Conservation (phyloP, 2,797 vertebrate species). For the Sylvilagus floridanus region DNA sequence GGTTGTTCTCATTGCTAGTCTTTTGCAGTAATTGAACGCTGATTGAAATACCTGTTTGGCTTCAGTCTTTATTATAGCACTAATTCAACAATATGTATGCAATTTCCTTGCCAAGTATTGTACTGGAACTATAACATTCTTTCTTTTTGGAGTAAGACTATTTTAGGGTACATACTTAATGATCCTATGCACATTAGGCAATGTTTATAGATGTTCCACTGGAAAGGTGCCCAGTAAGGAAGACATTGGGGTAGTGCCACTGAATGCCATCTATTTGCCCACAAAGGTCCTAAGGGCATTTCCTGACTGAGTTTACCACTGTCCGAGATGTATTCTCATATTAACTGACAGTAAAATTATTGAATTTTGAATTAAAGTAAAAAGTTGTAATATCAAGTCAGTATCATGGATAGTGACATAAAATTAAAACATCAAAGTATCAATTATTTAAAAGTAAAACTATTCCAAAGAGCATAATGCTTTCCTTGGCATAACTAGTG, state of each 20-base stretch:
- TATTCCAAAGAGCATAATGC: background rate
- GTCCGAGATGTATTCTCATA: background rate
- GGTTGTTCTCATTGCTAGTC: background rate
- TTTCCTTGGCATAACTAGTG: background rate
- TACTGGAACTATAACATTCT: background rate
- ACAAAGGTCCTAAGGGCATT: background rate
- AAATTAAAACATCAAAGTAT: slow-evolving; percentile 42
- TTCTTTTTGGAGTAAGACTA: background rate
- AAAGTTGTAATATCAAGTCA: slow-evolving; percentile 6
- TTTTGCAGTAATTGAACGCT: background rate
- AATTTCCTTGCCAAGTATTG: background rate
- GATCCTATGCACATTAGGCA: background rate
- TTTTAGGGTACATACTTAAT: background rate
- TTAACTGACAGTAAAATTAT: background rate
- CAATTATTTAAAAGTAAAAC: slow-evolving; percentile 37
- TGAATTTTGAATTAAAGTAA: background rate
- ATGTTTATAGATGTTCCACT: background rate
- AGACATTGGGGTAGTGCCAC: background rate
- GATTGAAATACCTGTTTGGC: background rate
- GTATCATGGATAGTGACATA: background rate
- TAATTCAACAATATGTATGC: background rate
- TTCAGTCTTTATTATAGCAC: slow-evolving; percentile 3
- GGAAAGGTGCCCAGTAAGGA: background rate
- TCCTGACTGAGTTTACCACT: background rate
- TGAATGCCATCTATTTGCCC: background rate